Percentiles rank a stretch among this genome's conserved stretches.
Evolutionary conservation across 1,140 invertebrate genomes (phyloP).

Genomic region (Bradysia coprophila): DNA sequence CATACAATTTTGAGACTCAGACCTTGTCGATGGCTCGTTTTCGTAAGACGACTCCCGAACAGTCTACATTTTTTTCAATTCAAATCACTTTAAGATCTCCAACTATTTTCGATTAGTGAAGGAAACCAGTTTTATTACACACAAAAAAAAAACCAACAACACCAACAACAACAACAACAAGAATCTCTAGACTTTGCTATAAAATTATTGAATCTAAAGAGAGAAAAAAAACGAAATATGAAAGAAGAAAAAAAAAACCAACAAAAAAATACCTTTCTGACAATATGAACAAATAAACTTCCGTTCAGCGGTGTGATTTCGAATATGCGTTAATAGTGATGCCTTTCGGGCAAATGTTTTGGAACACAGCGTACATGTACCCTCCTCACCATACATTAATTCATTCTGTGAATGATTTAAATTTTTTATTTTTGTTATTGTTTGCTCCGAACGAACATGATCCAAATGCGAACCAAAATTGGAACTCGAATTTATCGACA

Average conservation of each 20-base stretch:
- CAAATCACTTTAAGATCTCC: too few relatives aligned
- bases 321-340: constrained; percentile 35
- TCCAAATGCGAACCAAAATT: constrained; percentile 15
- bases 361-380: constrained; percentile 31
- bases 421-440: constrained; percentile 13
- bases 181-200: too few relatives aligned
- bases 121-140: too few relatives aligned
- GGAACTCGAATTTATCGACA: constrained; percentile 10
- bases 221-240: constrained; percentile 5
- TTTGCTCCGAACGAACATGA: constrained; percentile 7
- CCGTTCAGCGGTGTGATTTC: constrained; percentile 35
- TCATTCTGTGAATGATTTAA: constrained; percentile 16
- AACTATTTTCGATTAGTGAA: too few relatives aligned
- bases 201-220: too few relatives aligned
- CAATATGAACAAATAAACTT: constrained; percentile 36
- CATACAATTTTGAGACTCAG: too few relatives aligned
- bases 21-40: too few relatives aligned
- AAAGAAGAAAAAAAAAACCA: background rate
- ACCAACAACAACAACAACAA: too few relatives aligned
- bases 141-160: too few relatives aligned
- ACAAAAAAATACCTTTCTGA: constrained; percentile 35
- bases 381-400: constrained; percentile 24
- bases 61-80: too few relatives aligned
- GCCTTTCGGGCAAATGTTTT: constrained; percentile 35
- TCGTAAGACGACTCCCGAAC: too few relatives aligned